These are phyloP conservation scores for Nymphalis c-album DNA, from an alignment of 2,888 invertebrate genomes.

Conservation along the genomic window DNA sequence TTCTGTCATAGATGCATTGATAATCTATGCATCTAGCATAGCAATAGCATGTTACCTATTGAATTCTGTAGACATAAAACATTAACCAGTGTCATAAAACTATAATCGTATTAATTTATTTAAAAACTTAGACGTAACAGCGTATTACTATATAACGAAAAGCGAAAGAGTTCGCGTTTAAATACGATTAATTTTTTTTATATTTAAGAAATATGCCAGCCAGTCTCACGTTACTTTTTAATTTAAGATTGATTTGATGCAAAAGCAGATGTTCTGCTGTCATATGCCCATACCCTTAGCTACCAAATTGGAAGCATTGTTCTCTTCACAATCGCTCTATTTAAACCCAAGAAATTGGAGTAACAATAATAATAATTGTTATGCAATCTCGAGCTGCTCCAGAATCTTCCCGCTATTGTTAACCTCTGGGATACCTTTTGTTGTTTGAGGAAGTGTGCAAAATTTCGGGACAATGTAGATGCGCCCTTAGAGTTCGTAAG, in stretches of 20 bases:
- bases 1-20: too few relatives aligned
- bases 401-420: conserved; percentile 53
- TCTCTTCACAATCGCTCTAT: conserved; percentile 51
- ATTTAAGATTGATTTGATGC: background rate
- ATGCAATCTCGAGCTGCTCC: conserved; percentile 69
- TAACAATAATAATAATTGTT: conserved; percentile 69
- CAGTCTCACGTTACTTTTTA: conserved; percentile 1
- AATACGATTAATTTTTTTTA: background rate
- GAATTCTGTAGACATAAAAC: too few relatives aligned
- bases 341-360: conserved; percentile 56
- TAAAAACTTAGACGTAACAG: too few relatives aligned
- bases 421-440: conserved; percentile 45
- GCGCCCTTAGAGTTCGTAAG: conserved; percentile 50
- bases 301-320: conserved; percentile 47
- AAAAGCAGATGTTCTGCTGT: conserved; percentile 36
- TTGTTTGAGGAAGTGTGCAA: conserved; percentile 74
- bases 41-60: too few relatives aligned
- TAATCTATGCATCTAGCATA: too few relatives aligned
- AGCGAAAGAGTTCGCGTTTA: background rate
- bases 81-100: too few relatives aligned
- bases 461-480: conserved; percentile 51
- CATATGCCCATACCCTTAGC: conserved; percentile 19
- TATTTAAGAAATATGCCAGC: background rate
- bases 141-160: too few relatives aligned
- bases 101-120: too few relatives aligned